phyloP scores from a whole-genome alignment of 2,888 invertebrate genomes.

The Drosophila kanekoi region DNA sequence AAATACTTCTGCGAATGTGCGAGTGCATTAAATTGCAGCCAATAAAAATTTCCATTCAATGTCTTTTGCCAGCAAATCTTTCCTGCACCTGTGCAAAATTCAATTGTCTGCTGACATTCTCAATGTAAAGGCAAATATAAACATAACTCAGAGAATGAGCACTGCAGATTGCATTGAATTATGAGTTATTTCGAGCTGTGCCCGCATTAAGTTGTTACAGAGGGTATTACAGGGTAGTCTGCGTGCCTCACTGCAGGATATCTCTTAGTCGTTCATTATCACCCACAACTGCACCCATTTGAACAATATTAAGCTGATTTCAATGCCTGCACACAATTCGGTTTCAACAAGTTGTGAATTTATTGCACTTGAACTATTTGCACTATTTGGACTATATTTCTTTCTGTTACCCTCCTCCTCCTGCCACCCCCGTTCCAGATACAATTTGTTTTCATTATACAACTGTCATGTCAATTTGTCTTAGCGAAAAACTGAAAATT shows the following conservation, averaged over 20 bases:
- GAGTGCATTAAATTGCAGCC: constrained; percentile 35
- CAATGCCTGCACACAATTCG: neutral
- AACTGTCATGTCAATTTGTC: constrained; percentile 35
- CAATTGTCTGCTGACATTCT: constrained; percentile 6
- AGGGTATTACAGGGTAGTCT: neutral
- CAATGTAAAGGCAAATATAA: constrained; percentile 4
- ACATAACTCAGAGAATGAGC: constrained; percentile 5
- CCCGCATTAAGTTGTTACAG: neutral
- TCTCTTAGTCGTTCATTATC: too few species aligned
- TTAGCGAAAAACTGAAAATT: constrained; percentile 49
- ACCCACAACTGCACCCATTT: neutral
- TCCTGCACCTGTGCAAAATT: constrained; percentile 15
- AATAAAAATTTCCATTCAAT: constrained; percentile 19
- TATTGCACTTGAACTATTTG: constrained; percentile 23
- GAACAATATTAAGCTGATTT: neutral
- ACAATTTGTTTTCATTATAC: constrained; percentile 45
- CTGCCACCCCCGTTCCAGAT: too few species aligned
- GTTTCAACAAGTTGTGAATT: constrained; percentile 1
- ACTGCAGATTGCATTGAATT: constrained; percentile 5
- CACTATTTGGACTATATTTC: neutral
- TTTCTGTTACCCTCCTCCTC: neutral
- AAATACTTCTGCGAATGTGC: constrained; percentile 21
- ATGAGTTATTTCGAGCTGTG: neutral
- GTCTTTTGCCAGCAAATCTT: constrained; percentile 17
- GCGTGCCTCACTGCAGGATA: too few species aligned